Evolutionary conservation across 2,888 invertebrate species (phyloP), one percentile per base, ranked within the genome.

Genomic region (Noctua janthina): DNA sequence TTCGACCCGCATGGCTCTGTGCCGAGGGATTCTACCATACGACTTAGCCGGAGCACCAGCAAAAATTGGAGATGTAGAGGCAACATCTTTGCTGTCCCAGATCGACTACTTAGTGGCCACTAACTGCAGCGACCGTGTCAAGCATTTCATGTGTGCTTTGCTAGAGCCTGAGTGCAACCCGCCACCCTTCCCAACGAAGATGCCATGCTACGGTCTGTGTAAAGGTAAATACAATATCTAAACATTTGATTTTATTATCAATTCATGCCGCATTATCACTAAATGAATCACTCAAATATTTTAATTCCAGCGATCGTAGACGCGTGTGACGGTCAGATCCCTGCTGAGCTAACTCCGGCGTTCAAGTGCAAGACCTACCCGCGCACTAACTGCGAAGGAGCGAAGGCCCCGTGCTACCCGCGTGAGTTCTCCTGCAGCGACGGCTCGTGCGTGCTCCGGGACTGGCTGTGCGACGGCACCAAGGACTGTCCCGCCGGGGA

Each of bases 141-240:
- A 96, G 56, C 97, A 98, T 86, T 98, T 98, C 91, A 93, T 97
- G 29, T 98, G 98, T 88, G 97, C 98, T 2, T 94, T 97, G 20
- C 93, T 98, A 64, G 98, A 98, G 88, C 98, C 98, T 0, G 98
- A 98, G 88, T 98, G 98, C 91, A 97, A 97, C 81, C 97, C 98
- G 0, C 95, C 96, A 29, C 97, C 97, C 20, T 97, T 97, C 85
- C 96, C 97, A 11, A 94, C 97, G n/a, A 96, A 97, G 85, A 96
- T 97, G 89, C 98, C 98, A 0, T 98, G 98, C 91, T 96, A 97
- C 85, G 97, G 97, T 89, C 97, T 98, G 84, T 98, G 98, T 90
- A 97, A 97, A 97, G 97, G 98, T 98, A 92, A 81, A 59, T 15
- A n/a, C 23, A 20, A 51, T 23, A 29, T 29, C n/a, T 51, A 11